Conservation (phyloP, 2,888 invertebrate genomes). For the Archaeoteleia sp. region DNA sequence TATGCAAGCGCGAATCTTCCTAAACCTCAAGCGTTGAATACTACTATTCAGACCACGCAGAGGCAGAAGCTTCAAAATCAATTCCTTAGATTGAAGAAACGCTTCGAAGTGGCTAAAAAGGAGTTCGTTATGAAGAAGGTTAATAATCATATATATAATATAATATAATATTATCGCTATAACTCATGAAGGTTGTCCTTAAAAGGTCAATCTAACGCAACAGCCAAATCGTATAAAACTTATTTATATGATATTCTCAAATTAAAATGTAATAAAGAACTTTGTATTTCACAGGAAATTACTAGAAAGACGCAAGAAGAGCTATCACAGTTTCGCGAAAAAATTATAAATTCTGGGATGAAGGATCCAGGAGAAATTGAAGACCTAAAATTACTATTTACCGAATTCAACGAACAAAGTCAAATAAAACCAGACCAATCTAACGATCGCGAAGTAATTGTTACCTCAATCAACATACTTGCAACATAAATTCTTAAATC, state of each 20-base stretch:
- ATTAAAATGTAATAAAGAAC: neutral
- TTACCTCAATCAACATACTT: no score
- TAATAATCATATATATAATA: neutral
- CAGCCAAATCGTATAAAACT: no score
- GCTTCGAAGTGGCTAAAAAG: conserved; percentile 55
- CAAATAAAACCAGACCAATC: conserved; percentile 8
- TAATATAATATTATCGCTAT: neutral
- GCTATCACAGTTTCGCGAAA: conserved; percentile 63
- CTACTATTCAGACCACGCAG: conserved; percentile 29
- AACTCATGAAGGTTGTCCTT: no score
- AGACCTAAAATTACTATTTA: conserved; percentile 42
- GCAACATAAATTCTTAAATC: neutral
- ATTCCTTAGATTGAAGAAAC: conserved; percentile 59
- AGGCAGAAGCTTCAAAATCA: conserved; percentile 62
- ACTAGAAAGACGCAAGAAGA: conserved; percentile 56
- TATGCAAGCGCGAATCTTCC: neutral
- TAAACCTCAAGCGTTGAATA: neutral
- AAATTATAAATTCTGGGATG: conserved; percentile 61
- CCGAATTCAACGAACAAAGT: conserved; percentile 2
- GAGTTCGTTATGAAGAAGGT: conserved; percentile 64
- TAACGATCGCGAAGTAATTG: neutral
- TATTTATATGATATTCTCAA: no score
- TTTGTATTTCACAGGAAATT: no score
- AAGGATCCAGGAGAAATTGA: conserved; percentile 68
- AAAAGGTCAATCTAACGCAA: no score